A percentile compares a stretch with the other conserved stretches of the same genome.
Evolutionary conservation across 2,113 vertebrate genomes (phyloP).

Genomic region (Panthera uncia): DNA sequence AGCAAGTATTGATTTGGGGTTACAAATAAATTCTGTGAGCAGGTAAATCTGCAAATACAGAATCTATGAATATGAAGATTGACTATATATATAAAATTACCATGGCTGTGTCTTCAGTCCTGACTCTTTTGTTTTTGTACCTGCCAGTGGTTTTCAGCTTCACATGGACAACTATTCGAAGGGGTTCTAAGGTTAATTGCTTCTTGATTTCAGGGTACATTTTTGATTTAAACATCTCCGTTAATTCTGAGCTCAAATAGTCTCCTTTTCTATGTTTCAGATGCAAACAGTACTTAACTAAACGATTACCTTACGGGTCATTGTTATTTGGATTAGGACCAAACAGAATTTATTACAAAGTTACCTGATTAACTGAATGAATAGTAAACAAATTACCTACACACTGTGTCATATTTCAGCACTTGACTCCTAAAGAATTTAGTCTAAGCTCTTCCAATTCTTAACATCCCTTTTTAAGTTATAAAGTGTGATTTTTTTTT

Average conservation of each 20-base stretch:
- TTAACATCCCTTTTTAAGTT: constrained; percentile 38
- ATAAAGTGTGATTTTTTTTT: background rate
- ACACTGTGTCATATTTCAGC: background rate
- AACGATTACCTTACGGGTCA: background rate
- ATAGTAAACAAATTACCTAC: constrained; percentile 31
- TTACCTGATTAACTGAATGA: constrained; percentile 16
- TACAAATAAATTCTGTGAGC: background rate
- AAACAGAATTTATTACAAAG: background rate
- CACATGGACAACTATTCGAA: background rate
- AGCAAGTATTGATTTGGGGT: background rate
- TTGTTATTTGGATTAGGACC: background rate
- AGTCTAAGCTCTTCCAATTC: constrained; percentile 23
- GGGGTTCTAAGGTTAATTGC: background rate
- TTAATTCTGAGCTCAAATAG: background rate
- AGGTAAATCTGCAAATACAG: background rate
- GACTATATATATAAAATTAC: background rate
- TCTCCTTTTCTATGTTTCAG: constrained; percentile 7
- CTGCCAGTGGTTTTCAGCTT: background rate
- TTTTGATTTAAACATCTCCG: constrained; percentile 8
- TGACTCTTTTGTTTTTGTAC: background rate
- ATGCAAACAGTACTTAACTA: constrained; percentile 23
- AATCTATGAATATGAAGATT: background rate
- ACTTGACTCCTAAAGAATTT: background rate
- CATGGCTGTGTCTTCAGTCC: background rate
- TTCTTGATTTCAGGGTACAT: background rate